phyloP scores from a whole-genome alignment of 2,113 vertebrate genomes.

The Dromaius novaehollandiae region DNA sequence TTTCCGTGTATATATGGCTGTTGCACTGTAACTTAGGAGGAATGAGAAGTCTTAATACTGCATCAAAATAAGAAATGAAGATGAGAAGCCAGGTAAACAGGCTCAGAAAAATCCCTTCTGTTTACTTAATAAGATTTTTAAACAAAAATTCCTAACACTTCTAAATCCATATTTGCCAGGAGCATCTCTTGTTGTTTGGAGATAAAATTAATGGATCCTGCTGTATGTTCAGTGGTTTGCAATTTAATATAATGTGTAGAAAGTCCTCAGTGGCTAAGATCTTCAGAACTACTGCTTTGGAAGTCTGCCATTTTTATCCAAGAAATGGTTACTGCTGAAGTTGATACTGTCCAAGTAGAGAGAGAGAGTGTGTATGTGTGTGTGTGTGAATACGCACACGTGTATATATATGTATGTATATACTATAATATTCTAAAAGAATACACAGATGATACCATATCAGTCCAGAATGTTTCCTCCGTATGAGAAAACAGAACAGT shows the following conservation, averaged over 20 bases:
- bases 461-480: background rate
- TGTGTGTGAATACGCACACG: rapidly evolving
- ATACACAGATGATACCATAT: background rate
- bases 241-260: background rate
- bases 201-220: background rate
- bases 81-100: background rate
- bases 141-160: background rate
- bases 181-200: background rate
- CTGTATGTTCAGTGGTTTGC: background rate
- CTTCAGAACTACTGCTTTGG: background rate
- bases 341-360: background rate
- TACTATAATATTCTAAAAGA: background rate
- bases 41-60: background rate
- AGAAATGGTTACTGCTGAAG: background rate
- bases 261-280: background rate
- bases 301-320: background rate
- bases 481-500: background rate
- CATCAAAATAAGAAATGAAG: background rate
- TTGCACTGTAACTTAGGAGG: background rate
- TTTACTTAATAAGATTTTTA: background rate
- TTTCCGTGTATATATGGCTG: background rate
- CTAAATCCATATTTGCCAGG: background rate
- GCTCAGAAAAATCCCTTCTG: background rate
- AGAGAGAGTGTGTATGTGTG: background rate
- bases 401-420: background rate